Evolutionary conservation across 2,888 invertebrate genomes (phyloP).

Genomic region (Callosobruchus maculatus): DNA sequence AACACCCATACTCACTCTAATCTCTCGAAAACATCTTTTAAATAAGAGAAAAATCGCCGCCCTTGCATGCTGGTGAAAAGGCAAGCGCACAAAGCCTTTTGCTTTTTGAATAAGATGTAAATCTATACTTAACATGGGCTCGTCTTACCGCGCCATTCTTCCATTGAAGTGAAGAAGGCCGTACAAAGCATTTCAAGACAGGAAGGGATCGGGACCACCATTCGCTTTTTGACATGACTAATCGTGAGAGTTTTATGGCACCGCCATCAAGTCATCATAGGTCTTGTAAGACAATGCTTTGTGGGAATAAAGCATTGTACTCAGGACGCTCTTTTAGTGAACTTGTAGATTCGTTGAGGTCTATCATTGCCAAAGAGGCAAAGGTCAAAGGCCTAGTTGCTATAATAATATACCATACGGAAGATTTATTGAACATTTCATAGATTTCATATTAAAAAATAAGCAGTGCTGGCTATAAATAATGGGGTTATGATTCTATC

Average conservation of each 20-base stretch:
- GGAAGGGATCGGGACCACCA: background rate
- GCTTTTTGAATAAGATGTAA: background rate
- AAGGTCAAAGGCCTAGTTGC: too few species aligned
- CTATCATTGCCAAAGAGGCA: too few species aligned
- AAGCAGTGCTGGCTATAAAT: too few species aligned
- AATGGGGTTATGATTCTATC: too few species aligned
- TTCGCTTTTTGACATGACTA: background rate
- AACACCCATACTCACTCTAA: background rate
- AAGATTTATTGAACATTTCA: too few species aligned
- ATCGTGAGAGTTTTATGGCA: background rate
- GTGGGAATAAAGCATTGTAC: background rate
- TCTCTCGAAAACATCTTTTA: background rate
- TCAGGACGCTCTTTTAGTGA: too few species aligned
- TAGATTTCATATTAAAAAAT: too few species aligned
- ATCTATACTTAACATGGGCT: background rate
- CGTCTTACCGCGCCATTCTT: background rate
- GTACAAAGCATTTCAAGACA: background rate
- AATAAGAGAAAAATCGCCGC: background rate
- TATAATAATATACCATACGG: too few species aligned
- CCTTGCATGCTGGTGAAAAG: background rate
- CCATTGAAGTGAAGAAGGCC: background rate
- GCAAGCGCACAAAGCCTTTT: background rate
- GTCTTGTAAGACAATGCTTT: background rate
- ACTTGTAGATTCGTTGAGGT: too few species aligned
- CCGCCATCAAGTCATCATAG: background rate